Conservation (phyloP, 2,888 invertebrate species). For the Aplocera efformata region DNA sequence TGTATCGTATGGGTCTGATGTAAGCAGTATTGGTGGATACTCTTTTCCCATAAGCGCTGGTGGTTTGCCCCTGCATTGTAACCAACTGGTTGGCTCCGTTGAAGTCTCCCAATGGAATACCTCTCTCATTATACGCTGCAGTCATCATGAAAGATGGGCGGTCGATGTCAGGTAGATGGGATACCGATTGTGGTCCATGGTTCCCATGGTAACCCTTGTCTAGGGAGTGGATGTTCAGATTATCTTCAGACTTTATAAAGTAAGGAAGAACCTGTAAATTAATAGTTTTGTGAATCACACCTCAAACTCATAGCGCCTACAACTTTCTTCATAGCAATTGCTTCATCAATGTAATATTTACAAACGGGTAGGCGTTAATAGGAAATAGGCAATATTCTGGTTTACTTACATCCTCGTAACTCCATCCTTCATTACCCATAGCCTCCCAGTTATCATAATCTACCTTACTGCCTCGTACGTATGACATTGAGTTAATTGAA, state of each 20-base stretch:
- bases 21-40: slow-evolving; percentile 83
- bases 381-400: not conserved
- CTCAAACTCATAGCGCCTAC: not conserved
- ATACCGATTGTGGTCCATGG: slow-evolving; percentile 81
- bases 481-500: slow-evolving; percentile 82
- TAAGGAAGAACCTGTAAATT: slow-evolving; percentile 80
- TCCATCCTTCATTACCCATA: slow-evolving; percentile 82
- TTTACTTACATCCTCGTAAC: slow-evolving; percentile 69
- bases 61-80: slow-evolving; percentile 79
- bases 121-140: slow-evolving; percentile 79
- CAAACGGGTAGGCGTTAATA: no score
- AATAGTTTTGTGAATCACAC: not conserved
- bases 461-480: slow-evolving; percentile 74
- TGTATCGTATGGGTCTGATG: slow-evolving; percentile 82
- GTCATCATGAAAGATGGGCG: slow-evolving; percentile 74
- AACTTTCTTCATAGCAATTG: no score
- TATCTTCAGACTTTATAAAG: slow-evolving; percentile 83
- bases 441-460: slow-evolving; percentile 84
- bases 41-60: slow-evolving; percentile 76
- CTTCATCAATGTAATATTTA: no score
- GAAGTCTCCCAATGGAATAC: slow-evolving; percentile 78
- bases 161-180: slow-evolving; percentile 81
- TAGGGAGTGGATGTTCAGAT: slow-evolving; percentile 69
- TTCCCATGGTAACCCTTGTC: slow-evolving; percentile 79
- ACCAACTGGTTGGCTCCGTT: slow-evolving; percentile 78